These are phyloP conservation scores for Hydrochoerus hydrochaeris DNA, from an alignment of 2,113 vertebrate genomes.

Conservation along the genomic window DNA sequence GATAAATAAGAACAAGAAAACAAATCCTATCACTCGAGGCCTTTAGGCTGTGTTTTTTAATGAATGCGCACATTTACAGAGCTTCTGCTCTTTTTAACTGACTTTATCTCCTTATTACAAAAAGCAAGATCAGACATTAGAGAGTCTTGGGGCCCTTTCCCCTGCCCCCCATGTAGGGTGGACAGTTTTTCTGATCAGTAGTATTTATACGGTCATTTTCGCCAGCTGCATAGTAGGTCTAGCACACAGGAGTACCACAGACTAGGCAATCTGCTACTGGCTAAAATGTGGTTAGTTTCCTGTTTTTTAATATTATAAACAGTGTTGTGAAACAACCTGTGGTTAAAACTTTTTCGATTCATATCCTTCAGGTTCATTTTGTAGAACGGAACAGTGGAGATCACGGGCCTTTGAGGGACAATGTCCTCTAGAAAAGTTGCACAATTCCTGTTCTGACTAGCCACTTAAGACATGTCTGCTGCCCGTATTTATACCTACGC, in stretches of 20 bases:
- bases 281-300: background rate
- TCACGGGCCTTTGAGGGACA: background rate
- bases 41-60: background rate
- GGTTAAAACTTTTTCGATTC: background rate
- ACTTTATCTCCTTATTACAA: background rate
- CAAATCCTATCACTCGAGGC: background rate
- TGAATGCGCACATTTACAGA: background rate
- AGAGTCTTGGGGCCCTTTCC: background rate
- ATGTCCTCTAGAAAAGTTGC: background rate
- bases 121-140: background rate
- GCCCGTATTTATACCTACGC: no score
- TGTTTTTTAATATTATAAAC: background rate
- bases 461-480: background rate
- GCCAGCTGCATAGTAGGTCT: background rate
- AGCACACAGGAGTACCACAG: background rate
- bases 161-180: background rate
- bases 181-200: background rate
- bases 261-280: background rate
- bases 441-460: fast-evolving
- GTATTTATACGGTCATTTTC: background rate
- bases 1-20: conserved; percentile 48
- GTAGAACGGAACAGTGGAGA: background rate
- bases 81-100: background rate
- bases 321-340: background rate
- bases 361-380: background rate